Base-by-base conservation (phyloP, 2,888 invertebrate species). In the Emmelina monodactyla region DNA sequence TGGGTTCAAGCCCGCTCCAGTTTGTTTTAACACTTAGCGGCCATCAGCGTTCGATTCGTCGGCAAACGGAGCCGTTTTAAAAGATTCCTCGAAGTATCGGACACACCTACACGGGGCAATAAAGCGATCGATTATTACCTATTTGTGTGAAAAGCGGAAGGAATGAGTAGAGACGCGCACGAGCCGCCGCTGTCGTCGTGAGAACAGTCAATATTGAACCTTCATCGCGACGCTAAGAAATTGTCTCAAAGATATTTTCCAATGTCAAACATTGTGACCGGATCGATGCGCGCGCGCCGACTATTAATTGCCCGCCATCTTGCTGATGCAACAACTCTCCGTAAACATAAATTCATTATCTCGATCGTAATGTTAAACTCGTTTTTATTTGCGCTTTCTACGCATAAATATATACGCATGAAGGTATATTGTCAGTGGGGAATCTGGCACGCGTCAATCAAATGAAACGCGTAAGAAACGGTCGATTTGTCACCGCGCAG, bases 381-480 rank as follows among this genome's bases (percentile, higher is more conserved):
- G 72, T 70, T 64, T 67, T 63, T 78, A 73, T 78, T 76, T 76
- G 75, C 70, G 60, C 78, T 79, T 78, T 79, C 78, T 75, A 73
- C 62, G 62, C 66, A 57, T 70, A 73, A 67, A 72, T 75, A 73
- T 72, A 75, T 73, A 72, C 63, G 66, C 62, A 64, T 68, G 64
- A 67, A 73, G 63, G 64, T 65, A 62, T 66, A 65, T 67, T 65
- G 53, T 47, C 49, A 54, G 56, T 47, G 56, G 50, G 59, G 69
- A 68, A 76, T 73, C 69, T 76, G 68, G 75, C 75, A 69, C 76
- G 75, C 75, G 78, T 79, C 79, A 79, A 78, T 79, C 76, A 79
- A 69, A 72, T 62, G 63, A 59, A 65, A 69, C 63, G 60, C 59
- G 62, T 58, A 66, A 52, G 69, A 68, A 67, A 66, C 64, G 55